These are phyloP conservation scores for Okapia johnstoni DNA, from an alignment of 2,113 vertebrate species.

Conservation along the genomic window DNA sequence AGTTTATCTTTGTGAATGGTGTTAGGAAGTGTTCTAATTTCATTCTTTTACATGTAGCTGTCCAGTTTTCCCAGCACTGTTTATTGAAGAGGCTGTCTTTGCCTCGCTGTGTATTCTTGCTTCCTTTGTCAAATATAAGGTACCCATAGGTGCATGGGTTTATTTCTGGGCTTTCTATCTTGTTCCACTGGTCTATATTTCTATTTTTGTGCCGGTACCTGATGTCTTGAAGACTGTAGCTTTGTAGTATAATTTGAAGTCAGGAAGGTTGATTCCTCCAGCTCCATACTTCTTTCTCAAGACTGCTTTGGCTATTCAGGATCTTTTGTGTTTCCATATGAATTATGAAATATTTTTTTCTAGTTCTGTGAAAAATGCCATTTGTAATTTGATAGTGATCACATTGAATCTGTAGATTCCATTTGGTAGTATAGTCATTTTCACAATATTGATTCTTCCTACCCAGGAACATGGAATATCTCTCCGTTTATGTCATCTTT, in stretches of 20 bases:
- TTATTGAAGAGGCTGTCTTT: background rate
- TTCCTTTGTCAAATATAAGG: background rate
- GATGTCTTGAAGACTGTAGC: background rate
- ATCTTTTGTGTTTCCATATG: background rate
- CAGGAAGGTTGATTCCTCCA: background rate
- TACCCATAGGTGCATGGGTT: background rate
- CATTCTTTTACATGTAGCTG: background rate
- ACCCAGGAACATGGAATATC: background rate
- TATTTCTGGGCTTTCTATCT: background rate
- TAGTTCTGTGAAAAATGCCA: background rate
- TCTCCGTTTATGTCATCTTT: background rate
- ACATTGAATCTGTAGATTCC: background rate
- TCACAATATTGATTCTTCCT: background rate
- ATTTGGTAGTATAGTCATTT: background rate
- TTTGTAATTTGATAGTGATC: background rate
- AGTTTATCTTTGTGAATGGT: background rate
- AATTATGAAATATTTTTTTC: background rate
- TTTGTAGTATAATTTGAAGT: background rate
- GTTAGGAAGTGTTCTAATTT: background rate
- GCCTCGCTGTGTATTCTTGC: background rate
- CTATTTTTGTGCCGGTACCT: background rate
- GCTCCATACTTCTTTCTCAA: background rate
- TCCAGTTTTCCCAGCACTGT: background rate
- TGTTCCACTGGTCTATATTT: background rate
- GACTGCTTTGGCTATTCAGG: background rate